Base-by-base conservation (phyloP, 2,797 vertebrate genomes). In the Chelon auratus region DNA sequence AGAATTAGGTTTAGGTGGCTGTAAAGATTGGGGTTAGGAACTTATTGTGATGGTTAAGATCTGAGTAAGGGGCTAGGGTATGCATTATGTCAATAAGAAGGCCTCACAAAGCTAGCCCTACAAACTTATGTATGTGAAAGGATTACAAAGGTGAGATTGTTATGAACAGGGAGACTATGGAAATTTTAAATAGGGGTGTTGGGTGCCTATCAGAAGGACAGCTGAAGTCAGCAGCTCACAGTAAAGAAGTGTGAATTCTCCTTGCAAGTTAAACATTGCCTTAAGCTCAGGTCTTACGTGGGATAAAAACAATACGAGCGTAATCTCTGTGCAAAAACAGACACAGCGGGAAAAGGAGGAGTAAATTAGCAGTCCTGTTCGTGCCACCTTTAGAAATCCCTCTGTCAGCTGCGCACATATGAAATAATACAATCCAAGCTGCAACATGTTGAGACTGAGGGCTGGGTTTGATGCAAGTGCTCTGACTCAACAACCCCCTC, bases 241-340 rank as follows among this genome's bases (percentile, higher is more conserved):
- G 74, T 68, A 52, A 65, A 30, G 47, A 53, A 60, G 63, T 59
- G 63, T 42, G 48, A 82, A 61, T 10, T 12, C 42, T 43, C 12
- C 36, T 9, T 56, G 81, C 62, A 84, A 81, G 73, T 76, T 66
- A 84, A 90, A 91, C 40, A 85, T 76, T 18, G 51, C 71, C 55
- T 62, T 56, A 58, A 71, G 62, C 82, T 53, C 0, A 0, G 43
- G 26, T 69, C 72, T 62, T 80, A 79, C 54, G 45, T 18, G 0
- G 62, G 57, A 83, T 78, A 59, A 78, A 83, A 74, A 74, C 3
- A 9, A 72, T 72, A 69, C 5, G 0, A 9, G 36, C n/a, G 39
- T 42, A 81, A 82, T 77, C 77, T 85, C 54, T 20, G 43, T 58
- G 66, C 39, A 62, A 69, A 74, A 86, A 79, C 87, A 81, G 60